phyloP scores from a whole-genome alignment of 2,113 vertebrate species.

The Cinclus cinclus region DNA sequence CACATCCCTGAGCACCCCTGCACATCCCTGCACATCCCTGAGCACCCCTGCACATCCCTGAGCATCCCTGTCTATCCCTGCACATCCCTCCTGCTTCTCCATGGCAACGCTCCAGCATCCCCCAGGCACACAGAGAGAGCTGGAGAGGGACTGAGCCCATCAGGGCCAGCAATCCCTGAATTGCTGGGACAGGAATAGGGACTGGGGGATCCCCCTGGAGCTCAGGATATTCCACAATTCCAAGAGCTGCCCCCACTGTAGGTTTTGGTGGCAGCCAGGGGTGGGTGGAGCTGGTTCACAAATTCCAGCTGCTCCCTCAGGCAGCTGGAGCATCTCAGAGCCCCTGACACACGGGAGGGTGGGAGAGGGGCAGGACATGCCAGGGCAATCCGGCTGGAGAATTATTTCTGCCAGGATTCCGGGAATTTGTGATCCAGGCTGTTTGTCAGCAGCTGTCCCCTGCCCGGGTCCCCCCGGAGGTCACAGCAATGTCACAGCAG shows the following conservation, averaged over 20 bases:
- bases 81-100: neutral
- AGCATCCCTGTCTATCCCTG: neutral
- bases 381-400: fast-evolving
- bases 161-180: neutral
- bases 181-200: fast-evolving
- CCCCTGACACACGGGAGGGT: too few species aligned
- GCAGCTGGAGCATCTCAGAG: too few species aligned
- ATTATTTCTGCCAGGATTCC: fast-evolving
- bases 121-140: neutral
- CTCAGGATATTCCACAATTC: neutral
- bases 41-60: too few species aligned
- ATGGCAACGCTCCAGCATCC: neutral
- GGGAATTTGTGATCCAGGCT: neutral
- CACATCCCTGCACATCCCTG: too few species aligned
- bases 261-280: neutral
- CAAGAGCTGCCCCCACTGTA: neutral
- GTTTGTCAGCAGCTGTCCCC: fast-evolving
- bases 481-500: fast-evolving
- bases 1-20: neutral
- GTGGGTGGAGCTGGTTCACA: fast-evolving
- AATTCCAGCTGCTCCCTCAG: too few species aligned
- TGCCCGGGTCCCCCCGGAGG: neutral
- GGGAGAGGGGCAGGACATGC: neutral
- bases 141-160: neutral
- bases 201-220: neutral